A percentile compares a stretch with the other conserved stretches of the same genome.
phyloP scores from a whole-genome alignment of 2,888 invertebrate genomes.

The Campoletis raptor region DNA sequence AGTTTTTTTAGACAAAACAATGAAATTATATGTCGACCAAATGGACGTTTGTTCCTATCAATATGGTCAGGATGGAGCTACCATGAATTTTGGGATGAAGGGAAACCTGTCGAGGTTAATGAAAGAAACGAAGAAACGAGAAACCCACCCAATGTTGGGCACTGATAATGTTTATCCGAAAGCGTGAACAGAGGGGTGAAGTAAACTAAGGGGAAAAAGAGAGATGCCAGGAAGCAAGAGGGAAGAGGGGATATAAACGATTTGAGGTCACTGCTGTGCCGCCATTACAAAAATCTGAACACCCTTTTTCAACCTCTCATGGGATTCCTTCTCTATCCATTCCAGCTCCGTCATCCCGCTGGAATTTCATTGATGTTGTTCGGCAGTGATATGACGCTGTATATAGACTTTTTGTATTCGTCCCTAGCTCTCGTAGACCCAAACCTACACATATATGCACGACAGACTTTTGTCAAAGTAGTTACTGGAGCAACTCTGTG shows the following conservation, averaged over 20 bases:
- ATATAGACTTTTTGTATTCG: background rate
- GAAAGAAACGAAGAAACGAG: slow-evolving; percentile 39
- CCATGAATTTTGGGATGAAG: background rate
- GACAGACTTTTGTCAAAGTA: slow-evolving; percentile 1
- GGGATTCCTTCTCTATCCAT: background rate
- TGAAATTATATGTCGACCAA: slow-evolving; percentile 1
- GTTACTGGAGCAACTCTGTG: slow-evolving; percentile 27
- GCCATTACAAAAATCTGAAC: slow-evolving; percentile 47
- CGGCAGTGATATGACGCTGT: background rate
- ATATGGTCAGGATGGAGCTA: background rate
- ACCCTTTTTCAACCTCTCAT: slow-evolving; percentile 18
- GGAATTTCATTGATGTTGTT: slow-evolving; percentile 10
- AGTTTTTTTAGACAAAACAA: slow-evolving; percentile 9
- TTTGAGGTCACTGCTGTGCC: slow-evolving; percentile 22
- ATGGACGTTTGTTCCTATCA: background rate
- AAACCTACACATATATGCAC: background rate
- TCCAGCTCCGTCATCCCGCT: background rate
- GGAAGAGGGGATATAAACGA: slow-evolving; percentile 21
- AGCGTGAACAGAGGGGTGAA: slow-evolving; percentile 4
- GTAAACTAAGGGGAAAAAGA: background rate
- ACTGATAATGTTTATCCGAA: slow-evolving; percentile 57
- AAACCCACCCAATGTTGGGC: background rate
- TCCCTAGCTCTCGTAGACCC: background rate
- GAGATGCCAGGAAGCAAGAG: background rate
- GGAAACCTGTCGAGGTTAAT: slow-evolving; percentile 46